Evolutionary conservation across 1,140 invertebrate species (phyloP).

Genomic region (Heliothis subflexa): DNA sequence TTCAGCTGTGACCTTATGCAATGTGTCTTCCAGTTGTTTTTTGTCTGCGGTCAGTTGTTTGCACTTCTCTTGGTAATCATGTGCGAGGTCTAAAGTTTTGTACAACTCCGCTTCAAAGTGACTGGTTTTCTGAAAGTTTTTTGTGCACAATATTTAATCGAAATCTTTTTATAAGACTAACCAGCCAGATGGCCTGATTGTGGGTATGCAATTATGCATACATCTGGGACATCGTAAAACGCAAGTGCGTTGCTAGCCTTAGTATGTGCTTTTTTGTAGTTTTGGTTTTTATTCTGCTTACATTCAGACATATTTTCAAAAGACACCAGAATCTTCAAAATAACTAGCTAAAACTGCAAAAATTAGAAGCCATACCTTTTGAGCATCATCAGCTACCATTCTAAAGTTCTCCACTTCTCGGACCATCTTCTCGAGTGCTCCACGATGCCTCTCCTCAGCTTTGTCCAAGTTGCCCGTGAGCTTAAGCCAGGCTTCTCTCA

Average conservation of each 20-base stretch:
- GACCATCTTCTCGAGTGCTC: slow-evolving; percentile 75
- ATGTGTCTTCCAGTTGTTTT: slow-evolving; percentile 63
- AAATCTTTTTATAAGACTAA: no score
- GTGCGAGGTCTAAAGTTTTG: slow-evolving; percentile 88
- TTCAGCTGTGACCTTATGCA: slow-evolving; percentile 57
- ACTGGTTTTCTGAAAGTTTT: slow-evolving; percentile 86
- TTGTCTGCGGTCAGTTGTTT: slow-evolving; percentile 77
- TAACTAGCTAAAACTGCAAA: neutral
- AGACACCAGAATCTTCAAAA: no score
- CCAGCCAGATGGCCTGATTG: no score
- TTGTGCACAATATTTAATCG: no score
- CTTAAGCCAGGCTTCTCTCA: slow-evolving; percentile 86
- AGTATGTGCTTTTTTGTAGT: no score
- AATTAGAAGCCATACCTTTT: slow-evolving; percentile 62
- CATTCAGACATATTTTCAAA: no score
- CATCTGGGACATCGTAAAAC: no score
- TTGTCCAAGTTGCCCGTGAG: slow-evolving; percentile 72
- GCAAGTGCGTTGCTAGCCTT: no score
- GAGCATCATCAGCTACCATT: slow-evolving; percentile 73
- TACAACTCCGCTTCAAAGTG: slow-evolving; percentile 89
- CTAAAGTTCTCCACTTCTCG: slow-evolving; percentile 79
- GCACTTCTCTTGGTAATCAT: slow-evolving; percentile 89
- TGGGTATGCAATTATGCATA: no score
- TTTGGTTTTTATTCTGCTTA: no score
- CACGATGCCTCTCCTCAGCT: slow-evolving; percentile 73